Conservation (phyloP, 2,113 vertebrate genomes). For the Emydocephalus ijimae region DNA sequence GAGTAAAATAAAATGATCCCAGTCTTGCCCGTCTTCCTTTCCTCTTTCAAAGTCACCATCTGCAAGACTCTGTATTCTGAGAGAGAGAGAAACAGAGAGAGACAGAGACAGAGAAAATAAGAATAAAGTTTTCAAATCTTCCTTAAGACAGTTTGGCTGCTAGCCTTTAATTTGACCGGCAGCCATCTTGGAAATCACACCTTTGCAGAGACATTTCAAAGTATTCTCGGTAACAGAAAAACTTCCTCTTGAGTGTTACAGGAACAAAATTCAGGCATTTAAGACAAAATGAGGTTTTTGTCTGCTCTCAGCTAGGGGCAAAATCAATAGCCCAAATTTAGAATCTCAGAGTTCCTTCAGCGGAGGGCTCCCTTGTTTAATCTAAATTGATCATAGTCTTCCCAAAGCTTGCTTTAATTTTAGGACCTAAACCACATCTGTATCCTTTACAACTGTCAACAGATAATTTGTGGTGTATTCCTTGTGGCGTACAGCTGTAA, state of each 20-base stretch:
- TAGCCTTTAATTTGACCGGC: slow-evolving; percentile 21
- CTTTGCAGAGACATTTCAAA: slow-evolving; percentile 16
- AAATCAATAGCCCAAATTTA: neutral
- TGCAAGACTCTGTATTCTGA: neutral
- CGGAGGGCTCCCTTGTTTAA: neutral
- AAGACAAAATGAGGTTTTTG: neutral
- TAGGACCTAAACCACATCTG: neutral
- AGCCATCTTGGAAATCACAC: slow-evolving; percentile 11
- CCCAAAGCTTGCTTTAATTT: slow-evolving; percentile 9
- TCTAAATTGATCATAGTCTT: slow-evolving; percentile 8
- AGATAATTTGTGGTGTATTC: neutral
- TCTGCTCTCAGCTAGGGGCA: neutral
- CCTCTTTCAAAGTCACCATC: neutral
- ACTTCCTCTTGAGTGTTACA: neutral
- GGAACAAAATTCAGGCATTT: slow-evolving; percentile 8
- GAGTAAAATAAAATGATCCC: neutral
- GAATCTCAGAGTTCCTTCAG: neutral
- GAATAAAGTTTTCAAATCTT: neutral
- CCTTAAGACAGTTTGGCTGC: neutral
- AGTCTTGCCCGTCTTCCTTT: neutral
- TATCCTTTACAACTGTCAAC: neutral
- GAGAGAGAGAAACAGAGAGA: too few species aligned
- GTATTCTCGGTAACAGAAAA: slow-evolving; percentile 31
- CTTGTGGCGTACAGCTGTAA: neutral
- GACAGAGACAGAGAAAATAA: neutral